These are phyloP conservation scores for Xiphophorus maculatus DNA, from an alignment of 2,113 vertebrate species.

Conservation along the genomic window DNA sequence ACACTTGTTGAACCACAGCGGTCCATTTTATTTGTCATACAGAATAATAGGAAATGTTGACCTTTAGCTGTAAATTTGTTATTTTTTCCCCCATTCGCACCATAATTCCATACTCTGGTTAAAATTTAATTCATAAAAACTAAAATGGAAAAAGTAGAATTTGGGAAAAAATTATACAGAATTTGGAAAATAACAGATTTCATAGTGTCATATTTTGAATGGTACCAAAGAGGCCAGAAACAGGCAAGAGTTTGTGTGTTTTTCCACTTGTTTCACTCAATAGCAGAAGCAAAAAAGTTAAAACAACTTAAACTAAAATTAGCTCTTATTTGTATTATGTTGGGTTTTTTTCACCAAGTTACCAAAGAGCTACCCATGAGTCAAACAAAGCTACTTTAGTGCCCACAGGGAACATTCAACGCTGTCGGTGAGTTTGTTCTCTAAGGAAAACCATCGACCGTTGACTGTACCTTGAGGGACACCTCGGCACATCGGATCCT, in stretches of 20 bases:
- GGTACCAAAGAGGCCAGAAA: not conserved
- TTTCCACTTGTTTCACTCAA: conserved; percentile 28
- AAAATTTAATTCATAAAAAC: too few relatives aligned
- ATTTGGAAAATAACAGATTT: too few relatives aligned
- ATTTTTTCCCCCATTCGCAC: too few relatives aligned
- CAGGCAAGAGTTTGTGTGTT: not conserved
- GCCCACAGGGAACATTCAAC: conserved; percentile 95
- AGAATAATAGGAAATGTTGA: too few relatives aligned
- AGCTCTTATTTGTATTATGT: not conserved
- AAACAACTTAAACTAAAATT: conserved; percentile 5
- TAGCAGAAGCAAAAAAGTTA: not conserved
- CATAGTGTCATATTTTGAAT: not conserved
- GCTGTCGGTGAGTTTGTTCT: conserved; percentile 99
- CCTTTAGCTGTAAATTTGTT: too few relatives aligned
- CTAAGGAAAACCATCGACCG: conserved; percentile 96
- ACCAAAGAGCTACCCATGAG: not conserved
- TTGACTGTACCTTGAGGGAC: conserved; percentile 98
- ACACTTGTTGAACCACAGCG: too few relatives aligned
- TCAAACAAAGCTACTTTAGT: conserved; percentile 61
- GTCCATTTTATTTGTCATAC: too few relatives aligned
- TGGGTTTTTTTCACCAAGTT: not conserved
- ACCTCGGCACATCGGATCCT: conserved; percentile 43
- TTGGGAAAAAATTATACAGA: too few relatives aligned
- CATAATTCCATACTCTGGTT: too few relatives aligned
- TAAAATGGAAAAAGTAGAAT: too few relatives aligned